These are phyloP conservation scores for Telmatherina bonti DNA, from an alignment of 2,797 vertebrate genomes.

Conservation along the genomic window DNA sequence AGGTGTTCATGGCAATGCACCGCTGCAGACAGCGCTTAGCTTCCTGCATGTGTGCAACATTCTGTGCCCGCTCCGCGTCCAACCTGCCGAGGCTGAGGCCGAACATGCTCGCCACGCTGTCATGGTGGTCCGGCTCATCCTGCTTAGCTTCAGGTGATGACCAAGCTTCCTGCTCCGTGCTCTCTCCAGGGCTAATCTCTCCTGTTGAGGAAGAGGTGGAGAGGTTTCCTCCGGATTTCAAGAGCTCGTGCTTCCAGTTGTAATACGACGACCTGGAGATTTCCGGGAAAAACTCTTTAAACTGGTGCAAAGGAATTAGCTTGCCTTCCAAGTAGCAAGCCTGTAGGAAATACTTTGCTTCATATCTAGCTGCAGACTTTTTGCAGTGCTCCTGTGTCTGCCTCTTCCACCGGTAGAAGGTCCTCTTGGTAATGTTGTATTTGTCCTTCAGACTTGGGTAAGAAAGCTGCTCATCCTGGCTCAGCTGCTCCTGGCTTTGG, in stretches of 20 bases:
- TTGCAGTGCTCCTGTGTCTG: slow-evolving; percentile 91
- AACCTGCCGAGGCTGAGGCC: slow-evolving; percentile 65
- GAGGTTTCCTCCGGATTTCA: slow-evolving; percentile 76
- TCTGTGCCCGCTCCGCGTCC: slow-evolving; percentile 78
- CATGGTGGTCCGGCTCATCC: slow-evolving; percentile 62
- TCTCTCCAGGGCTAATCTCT: slow-evolving; percentile 77
- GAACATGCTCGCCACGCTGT: slow-evolving; percentile 75
- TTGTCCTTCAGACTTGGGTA: slow-evolving; percentile 89
- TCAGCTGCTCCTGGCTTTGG: slow-evolving; percentile 82
- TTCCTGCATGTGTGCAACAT: slow-evolving; percentile 88
- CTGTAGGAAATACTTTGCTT: slow-evolving; percentile 95
- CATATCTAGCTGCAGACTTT: slow-evolving; percentile 91
- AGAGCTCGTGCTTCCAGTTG: slow-evolving; percentile 95
- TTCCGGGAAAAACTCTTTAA: slow-evolving; percentile 92
- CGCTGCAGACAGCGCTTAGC: slow-evolving; percentile 92
- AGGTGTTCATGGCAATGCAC: slow-evolving; percentile 90
- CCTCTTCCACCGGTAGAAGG: slow-evolving; percentile 95
- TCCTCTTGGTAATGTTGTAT: slow-evolving; percentile 93
- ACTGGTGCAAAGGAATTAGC: slow-evolving; percentile 89
- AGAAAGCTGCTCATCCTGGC: slow-evolving; percentile 83
- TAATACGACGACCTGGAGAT: slow-evolving; percentile 96
- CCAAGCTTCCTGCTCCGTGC: slow-evolving; percentile 82
- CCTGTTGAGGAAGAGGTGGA: slow-evolving; percentile 75
- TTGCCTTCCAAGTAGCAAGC: slow-evolving; percentile 89
- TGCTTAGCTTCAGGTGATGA: slow-evolving; percentile 79